Base-by-base conservation (phyloP, 2,888 invertebrate species). In the Drosophila paranaensis region DNA sequence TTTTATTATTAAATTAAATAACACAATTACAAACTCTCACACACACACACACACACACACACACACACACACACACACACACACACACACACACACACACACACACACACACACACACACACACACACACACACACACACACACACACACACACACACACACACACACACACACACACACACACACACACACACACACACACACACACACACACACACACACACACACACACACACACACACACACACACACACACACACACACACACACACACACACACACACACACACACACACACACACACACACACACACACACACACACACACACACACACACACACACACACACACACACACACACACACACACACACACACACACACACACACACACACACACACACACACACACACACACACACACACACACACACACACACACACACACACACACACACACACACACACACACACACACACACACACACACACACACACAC, bases 1-100 rank as follows among this genome's bases (percentile, higher is more conserved):
- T 69, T 58, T 40, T 53, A 53, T 64, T 56, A 78, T 81, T 71
- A 69, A 72, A 78, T 84, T 61, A 60, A 67, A 51, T 48, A 60
- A 57, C 16, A 54, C 62, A 67, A 9, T 20, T 20, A 20, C 20
- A 20, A 20, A 20, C 14, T 4, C 30, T 30, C 40, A 46, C 39
- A 50, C 27, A n/a, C 42, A 42, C 10, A 62, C 55, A 55, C 56
- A 61, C n/a, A n/a, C 40, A 46, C 39, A 50, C 27, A n/a, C 42
- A 42, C 10, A 62, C 55, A 55, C 56, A 61, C 40, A 46, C 39
- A 50, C 27, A n/a, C 42, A 42, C 10, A 62, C 55, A 55, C 56
- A 61, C 40, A 46, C 39, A 50, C 27, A n/a, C 42, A 42, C 10
- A 62, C 55, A 55, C 56, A 61, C 40, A 46, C 39, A 50, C 27